phyloP scores from a whole-genome alignment of 1,140 invertebrate species.

The Bombus pascuorum region DNA sequence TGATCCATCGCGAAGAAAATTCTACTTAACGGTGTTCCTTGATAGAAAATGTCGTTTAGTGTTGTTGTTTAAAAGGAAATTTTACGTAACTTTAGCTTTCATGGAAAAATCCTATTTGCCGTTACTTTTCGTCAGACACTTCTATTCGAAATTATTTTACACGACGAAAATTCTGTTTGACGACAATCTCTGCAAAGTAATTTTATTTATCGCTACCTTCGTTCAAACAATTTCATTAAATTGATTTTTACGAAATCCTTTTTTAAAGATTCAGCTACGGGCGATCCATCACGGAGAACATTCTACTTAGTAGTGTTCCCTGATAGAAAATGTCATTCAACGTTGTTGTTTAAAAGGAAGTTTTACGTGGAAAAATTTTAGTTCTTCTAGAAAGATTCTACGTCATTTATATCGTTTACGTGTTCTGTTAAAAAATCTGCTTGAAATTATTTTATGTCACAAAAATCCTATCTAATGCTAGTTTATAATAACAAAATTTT shows the following conservation, averaged over 20 bases:
- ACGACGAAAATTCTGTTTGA: neutral
- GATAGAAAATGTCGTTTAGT: neutral
- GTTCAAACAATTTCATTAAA: neutral
- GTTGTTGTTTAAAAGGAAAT: neutral
- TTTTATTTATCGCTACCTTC: neutral
- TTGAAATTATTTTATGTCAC: neutral
- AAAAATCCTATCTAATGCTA: no score
- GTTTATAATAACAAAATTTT: neutral
- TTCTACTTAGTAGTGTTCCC: neutral
- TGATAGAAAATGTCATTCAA: neutral
- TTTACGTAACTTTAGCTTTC: neutral
- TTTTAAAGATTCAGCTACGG: neutral
- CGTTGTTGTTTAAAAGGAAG: neutral
- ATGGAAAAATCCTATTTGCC: neutral
- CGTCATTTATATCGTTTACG: neutral
- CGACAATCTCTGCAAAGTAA: neutral
- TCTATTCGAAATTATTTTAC: neutral
- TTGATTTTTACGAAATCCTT: neutral
- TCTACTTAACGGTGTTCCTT: neutral
- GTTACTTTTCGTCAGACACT: neutral
- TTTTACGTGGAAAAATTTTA: neutral
- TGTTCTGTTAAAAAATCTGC: neutral
- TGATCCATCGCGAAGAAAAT: slow-evolving; percentile 10
- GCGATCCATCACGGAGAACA: neutral
- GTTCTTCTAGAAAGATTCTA: neutral